phyloP scores from a whole-genome alignment of 1,140 invertebrate genomes.

The Drosophila dunni region DNA sequence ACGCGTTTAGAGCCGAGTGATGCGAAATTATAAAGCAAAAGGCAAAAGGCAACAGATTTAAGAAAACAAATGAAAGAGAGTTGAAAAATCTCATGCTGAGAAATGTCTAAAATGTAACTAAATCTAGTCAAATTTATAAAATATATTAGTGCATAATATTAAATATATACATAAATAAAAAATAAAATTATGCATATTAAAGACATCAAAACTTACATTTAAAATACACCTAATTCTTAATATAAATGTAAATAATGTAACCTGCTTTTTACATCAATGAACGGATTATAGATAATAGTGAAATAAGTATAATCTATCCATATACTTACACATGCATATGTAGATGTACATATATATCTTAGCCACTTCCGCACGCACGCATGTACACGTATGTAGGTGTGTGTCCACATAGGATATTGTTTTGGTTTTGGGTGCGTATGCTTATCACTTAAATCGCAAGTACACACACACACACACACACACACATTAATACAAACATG shows the following conservation, averaged over 20 bases:
- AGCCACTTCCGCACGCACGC: not conserved
- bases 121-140: conserved; percentile 53
- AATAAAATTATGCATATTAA: conserved; percentile 2
- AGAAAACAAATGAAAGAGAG: not conserved
- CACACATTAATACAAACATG: too few relatives aligned
- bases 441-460: not conserved
- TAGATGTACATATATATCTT: conserved; percentile 4
- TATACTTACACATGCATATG: conserved; percentile 3
- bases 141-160: conserved; percentile 10
- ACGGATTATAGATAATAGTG: not conserved
- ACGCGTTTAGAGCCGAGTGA: conserved; percentile 23
- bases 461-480: not conserved
- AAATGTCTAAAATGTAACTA: conserved; percentile 32
- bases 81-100: conserved; percentile 16
- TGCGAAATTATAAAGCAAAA: conserved; percentile 5
- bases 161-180: conserved; percentile 13
- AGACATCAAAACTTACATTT: conserved; percentile 10
- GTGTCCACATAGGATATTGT: not conserved
- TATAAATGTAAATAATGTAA: conserved; percentile 36
- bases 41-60: too few relatives aligned
- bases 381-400: not conserved
- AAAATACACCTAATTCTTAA: conserved; percentile 10
- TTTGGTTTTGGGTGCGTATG: not conserved
- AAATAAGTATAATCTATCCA: conserved; percentile 1
- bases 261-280: conserved; percentile 7